phyloP scores from a whole-genome alignment of 2,797 vertebrate genomes.

The Botia kubotai region DNA sequence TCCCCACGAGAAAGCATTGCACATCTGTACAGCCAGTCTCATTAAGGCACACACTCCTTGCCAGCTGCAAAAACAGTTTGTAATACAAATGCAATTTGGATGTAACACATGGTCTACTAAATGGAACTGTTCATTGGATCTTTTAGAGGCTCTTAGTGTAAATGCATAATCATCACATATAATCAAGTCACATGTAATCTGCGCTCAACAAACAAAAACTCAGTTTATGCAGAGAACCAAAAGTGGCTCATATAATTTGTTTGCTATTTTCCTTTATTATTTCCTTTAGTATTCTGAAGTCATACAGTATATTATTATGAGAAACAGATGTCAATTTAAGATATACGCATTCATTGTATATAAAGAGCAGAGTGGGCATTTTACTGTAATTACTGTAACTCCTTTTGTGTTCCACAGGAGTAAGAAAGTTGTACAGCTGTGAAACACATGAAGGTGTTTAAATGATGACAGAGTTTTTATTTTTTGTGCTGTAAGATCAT shows the following conservation, averaged over 20 bases:
- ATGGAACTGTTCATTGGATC: neutral
- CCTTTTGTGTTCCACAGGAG: neutral
- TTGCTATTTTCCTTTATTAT: neutral
- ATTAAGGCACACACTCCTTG: constrained; percentile 13
- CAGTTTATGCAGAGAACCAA: neutral
- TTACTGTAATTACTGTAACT: neutral
- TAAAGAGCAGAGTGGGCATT: neutral
- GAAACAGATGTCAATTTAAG: neutral
- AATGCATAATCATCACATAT: constrained; percentile 8
- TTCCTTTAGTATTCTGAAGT: too few species aligned
- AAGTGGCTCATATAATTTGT: neutral
- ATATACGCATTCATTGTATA: neutral
- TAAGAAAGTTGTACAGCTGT: neutral
- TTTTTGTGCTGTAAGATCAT: constrained; percentile 26
- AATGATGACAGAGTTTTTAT: neutral
- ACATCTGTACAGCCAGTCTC: constrained; percentile 24
- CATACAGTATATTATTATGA: neutral
- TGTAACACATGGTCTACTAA: neutral
- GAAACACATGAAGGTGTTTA: neutral
- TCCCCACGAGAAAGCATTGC: constrained; percentile 10
- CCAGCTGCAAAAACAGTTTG: constrained; percentile 49
- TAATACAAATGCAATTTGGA: constrained; percentile 20
- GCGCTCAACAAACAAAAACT: neutral
- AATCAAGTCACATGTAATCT: constrained; percentile 23
- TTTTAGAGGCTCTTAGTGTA: neutral